These are phyloP conservation scores for Psophia crepitans DNA, from an alignment of 2,113 vertebrate species.

Conservation along the genomic window DNA sequence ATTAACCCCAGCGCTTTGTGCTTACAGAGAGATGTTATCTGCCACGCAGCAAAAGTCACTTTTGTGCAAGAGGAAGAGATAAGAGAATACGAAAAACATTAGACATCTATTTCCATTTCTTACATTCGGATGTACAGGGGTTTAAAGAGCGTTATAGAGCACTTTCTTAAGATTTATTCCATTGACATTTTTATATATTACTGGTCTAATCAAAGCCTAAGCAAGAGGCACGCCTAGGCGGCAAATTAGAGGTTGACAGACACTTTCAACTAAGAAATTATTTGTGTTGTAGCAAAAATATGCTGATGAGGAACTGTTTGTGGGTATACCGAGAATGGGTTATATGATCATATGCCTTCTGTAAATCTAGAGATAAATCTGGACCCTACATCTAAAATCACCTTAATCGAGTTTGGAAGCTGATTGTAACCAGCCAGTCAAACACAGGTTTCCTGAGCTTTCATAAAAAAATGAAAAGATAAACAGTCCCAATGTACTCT, in stretches of 20 bases:
- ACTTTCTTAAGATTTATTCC: neutral
- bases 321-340: neutral
- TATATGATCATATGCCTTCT: neutral
- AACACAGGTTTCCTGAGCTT: neutral
- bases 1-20: neutral
- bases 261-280: neutral
- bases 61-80: constrained; percentile 36
- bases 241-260: neutral
- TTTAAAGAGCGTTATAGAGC: neutral
- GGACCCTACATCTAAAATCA: neutral
- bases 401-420: neutral
- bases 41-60: neutral
- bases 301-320: neutral
- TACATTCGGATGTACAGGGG: neutral
- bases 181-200: neutral
- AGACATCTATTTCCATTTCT: constrained; percentile 3
- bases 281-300: neutral
- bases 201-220: neutral
- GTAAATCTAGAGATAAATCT: neutral
- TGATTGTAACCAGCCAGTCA: neutral
- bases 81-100: constrained; percentile 2
- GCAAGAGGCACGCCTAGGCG: neutral
- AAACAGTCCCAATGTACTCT: neutral
- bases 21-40: constrained; percentile 46
- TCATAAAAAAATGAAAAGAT: neutral